Evolutionary conservation across 53 echinoderm and acorn worm genomes (phyloP).

Genomic region (Astropecten irregularis): DNA sequence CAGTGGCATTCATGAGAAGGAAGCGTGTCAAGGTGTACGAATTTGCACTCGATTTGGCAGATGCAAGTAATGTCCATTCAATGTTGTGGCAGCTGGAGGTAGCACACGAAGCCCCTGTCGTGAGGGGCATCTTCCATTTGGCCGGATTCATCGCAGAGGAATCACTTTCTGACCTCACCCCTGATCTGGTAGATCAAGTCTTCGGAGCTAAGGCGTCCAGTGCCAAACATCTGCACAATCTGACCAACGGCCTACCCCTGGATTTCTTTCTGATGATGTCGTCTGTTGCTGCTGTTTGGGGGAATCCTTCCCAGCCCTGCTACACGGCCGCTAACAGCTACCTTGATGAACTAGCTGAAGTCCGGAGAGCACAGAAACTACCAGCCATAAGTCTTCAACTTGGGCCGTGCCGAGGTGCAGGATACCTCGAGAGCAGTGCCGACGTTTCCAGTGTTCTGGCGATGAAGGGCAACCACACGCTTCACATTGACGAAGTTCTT

Average conservation of each 20-base stretch:
- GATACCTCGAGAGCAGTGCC: slow-evolving; percentile 57
- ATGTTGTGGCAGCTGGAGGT: slow-evolving; percentile 40
- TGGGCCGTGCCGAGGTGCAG: slow-evolving; percentile 49
- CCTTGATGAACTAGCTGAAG: slow-evolving; percentile 65
- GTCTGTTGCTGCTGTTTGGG: slow-evolving; percentile 71
- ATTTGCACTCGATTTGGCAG: slow-evolving; percentile 53
- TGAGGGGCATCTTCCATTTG: slow-evolving; percentile 76
- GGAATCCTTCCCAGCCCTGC: slow-evolving; percentile 71
- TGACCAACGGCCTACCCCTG: slow-evolving; percentile 66
- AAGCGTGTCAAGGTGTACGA: slow-evolving; percentile 63
- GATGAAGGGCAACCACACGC: slow-evolving; percentile 51
- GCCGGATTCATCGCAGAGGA: slow-evolving; percentile 75
- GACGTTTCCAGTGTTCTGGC: slow-evolving; percentile 40
- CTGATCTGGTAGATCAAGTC: slow-evolving; percentile 30
- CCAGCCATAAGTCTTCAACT: slow-evolving; percentile 80
- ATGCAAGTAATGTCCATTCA: neutral
- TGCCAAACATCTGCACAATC: slow-evolving; percentile 49
- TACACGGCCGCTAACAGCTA: slow-evolving; percentile 72
- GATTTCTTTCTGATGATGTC: slow-evolving; percentile 83
- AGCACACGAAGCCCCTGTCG: slow-evolving; percentile 42
- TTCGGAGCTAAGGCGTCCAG: slow-evolving; percentile 58
- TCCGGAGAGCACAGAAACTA: slow-evolving; percentile 59
- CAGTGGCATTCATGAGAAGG: slow-evolving; percentile 63
- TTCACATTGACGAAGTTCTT: slow-evolving; percentile 89
- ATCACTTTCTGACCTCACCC: slow-evolving; percentile 60